These are phyloP conservation scores for Saguinus midas DNA, from an alignment of 2,113 vertebrate species.

Conservation along the genomic window DNA sequence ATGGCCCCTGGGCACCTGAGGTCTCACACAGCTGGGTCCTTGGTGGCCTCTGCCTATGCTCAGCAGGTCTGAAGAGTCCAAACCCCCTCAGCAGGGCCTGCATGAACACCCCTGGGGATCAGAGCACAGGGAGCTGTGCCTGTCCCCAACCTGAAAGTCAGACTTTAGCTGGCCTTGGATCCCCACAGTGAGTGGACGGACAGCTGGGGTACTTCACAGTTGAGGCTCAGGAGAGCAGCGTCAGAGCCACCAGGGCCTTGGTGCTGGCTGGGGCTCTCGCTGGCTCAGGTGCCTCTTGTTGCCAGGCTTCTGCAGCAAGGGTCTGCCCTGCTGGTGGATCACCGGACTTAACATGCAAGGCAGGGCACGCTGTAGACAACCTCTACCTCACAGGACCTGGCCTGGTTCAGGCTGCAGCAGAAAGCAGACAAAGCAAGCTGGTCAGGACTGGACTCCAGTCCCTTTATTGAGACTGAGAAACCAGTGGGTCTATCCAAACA, in stretches of 20 bases:
- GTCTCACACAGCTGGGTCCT: background rate
- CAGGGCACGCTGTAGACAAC: background rate
- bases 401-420: slow-evolving; percentile 15
- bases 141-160: background rate
- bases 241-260: background rate
- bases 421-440: slow-evolving; percentile 58
- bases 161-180: background rate
- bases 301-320: background rate
- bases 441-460: slow-evolving; percentile 67
- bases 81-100: background rate
- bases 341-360: background rate
- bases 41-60: background rate
- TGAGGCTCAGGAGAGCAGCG: background rate
- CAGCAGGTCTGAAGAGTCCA: background rate
- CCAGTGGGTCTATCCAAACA: slow-evolving; percentile 68
- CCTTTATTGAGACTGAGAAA: slow-evolving; percentile 75
- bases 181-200: background rate
- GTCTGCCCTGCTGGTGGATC: background rate
- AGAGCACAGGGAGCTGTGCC: background rate
- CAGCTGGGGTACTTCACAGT: background rate
- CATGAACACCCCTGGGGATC: background rate
- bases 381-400: background rate
- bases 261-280: background rate
- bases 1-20: background rate
- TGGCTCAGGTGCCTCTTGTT: background rate